Base-by-base conservation (phyloP, 2,888 invertebrate genomes). In the Tanaodytes sp. region DNA sequence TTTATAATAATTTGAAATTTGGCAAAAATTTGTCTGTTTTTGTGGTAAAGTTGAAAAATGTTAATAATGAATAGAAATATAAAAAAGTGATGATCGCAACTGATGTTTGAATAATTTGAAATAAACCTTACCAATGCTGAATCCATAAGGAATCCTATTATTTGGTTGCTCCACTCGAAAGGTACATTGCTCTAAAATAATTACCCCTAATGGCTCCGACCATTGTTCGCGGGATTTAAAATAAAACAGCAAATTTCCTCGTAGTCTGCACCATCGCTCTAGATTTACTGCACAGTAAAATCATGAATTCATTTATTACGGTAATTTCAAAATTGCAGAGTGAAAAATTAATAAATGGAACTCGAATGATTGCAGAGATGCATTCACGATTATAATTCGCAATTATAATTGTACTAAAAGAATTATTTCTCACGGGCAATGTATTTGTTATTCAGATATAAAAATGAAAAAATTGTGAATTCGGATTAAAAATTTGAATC, bases 211-310 rank as follows among this genome's bases (percentile, higher is more conserved):
- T 0, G 96, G 95, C 78, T 95, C 93, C 18, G 94, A 93, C 90
- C 92, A 93, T 77, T 93, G 92, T 84, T 96, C 95, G 75, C 92
- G 91, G 43, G 93, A 93, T 85, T 96, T 96, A 82, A 96, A 91
- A 85, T 96, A 97, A 87, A 97, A 97, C 64, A 98, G 87, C 12
- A 97, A 88, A 86, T 97, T 98, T 65, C 97, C 97, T 76, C 94
- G 89, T 33, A 98, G 89, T 72, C 96, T 90, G 85, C 96, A 97
- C 94, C 96, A 96, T 81, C 94, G 88, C 84, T 93, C 93, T 77
- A 90, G 87, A 82, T 89, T 92, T 75, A 92, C 94, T 94, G 86
- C 48, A 86, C 58, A 76, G 76, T 57, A 71, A 73, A 76, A 68
- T 68, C 20, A 73, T 18, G 15, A 43, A 49, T 55, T 62, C 30